These are phyloP conservation scores for Drosophila phalerata DNA, from an alignment of 2,888 invertebrate species.

Conservation along the genomic window DNA sequence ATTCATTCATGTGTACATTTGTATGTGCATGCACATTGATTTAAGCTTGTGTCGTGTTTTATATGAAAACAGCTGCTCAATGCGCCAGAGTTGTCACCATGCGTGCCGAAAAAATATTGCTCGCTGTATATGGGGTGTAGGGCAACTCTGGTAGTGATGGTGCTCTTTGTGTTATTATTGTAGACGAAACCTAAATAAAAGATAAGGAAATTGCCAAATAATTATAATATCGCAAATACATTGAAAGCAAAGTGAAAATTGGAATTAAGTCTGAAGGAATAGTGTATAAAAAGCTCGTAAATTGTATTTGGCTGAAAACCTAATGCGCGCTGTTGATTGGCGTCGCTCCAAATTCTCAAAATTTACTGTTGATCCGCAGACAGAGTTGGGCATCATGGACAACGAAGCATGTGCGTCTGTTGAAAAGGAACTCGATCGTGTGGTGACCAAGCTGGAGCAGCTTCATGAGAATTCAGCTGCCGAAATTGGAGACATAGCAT, in stretches of 20 bases:
- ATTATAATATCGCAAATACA: not conserved
- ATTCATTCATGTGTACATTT: not conserved
- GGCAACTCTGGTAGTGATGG: constrained; percentile 56
- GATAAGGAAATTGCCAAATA: constrained; percentile 1
- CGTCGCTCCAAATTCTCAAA: constrained; percentile 62
- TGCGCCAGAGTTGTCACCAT: constrained; percentile 37
- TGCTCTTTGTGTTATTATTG: constrained; percentile 69
- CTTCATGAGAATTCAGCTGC: constrained; percentile 83
- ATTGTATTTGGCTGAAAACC: constrained; percentile 31
- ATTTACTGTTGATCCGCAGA: constrained; percentile 45
- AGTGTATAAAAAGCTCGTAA: constrained; percentile 12
- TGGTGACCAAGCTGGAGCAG: constrained; percentile 83
- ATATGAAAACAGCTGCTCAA: constrained; percentile 43
- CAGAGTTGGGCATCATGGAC: constrained; percentile 61
- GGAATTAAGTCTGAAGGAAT: not conserved
- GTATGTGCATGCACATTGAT: not conserved
- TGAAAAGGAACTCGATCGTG: constrained; percentile 85
- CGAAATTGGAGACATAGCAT: constrained; percentile 83
- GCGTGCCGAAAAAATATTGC: constrained; percentile 5
- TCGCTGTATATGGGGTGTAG: not conserved
- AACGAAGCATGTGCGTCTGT: constrained; percentile 84
- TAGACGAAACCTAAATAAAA: constrained; percentile 62
- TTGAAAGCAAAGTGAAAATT: constrained; percentile 9
- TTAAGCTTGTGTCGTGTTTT: constrained; percentile 21
- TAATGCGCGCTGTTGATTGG: constrained; percentile 63